These are phyloP conservation scores for Alitta virens DNA, from an alignment of 2,888 invertebrate genomes.

Conservation along the genomic window DNA sequence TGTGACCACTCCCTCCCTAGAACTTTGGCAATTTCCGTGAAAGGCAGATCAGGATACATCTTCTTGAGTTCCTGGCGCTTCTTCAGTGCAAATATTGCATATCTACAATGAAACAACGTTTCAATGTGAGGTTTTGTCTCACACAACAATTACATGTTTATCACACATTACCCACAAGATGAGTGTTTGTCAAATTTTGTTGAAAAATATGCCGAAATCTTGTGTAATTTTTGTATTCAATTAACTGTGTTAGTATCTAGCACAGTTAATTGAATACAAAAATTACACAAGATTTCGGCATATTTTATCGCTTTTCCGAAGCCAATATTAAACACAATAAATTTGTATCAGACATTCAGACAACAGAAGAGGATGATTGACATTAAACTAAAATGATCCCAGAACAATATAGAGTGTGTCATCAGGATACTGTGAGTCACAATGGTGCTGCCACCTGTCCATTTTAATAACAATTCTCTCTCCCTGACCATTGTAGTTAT, in stretches of 20 bases:
- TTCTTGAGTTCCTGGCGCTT: constrained; percentile 61
- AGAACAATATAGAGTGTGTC: no score
- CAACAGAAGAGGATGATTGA: no score
- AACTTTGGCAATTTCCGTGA: constrained; percentile 64
- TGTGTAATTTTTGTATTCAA: neutral
- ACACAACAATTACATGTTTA: neutral
- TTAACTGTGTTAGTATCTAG: no score
- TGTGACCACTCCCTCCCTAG: constrained; percentile 64
- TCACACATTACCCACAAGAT: neutral
- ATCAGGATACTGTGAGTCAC: no score
- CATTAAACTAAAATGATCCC: no score
- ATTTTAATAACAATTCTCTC: no score
- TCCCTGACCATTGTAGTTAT: no score
- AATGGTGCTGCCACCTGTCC: no score
- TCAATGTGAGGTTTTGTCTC: neutral
- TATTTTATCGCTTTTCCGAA: no score
- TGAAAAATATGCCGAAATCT: neutral
- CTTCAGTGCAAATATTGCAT: constrained; percentile 63
- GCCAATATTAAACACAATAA: no score
- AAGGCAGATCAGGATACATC: constrained; percentile 58
- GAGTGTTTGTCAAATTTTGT: neutral
- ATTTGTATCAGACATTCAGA: no score
- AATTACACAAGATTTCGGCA: neutral
- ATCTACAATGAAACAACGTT: constrained; percentile 42
- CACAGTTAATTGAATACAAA: neutral